Evolutionary conservation across 2,113 vertebrate genomes (phyloP).

Genomic region (Oreotrochilus melanogaster): DNA sequence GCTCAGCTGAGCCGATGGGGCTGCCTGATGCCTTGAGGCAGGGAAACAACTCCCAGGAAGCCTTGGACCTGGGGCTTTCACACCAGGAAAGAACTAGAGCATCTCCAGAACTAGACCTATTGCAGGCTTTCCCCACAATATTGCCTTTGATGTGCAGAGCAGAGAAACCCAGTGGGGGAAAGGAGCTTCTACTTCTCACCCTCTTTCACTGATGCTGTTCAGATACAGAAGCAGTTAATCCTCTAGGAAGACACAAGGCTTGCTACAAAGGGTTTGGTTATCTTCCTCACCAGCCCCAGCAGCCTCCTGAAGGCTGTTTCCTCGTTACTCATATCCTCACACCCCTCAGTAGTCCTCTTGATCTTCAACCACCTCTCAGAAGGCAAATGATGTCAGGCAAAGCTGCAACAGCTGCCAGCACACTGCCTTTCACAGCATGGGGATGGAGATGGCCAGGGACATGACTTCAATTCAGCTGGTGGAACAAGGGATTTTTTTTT

Average conservation of each 20-base stretch:
- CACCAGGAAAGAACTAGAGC: background rate
- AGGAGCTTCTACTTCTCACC: background rate
- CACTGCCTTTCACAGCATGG: fast-evolving
- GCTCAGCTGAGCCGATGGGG: fast-evolving
- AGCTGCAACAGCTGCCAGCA: background rate
- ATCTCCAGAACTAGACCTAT: background rate
- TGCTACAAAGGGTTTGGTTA: background rate
- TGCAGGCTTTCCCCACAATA: fast-evolving
- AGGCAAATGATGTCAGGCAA: background rate
- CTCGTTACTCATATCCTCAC: background rate
- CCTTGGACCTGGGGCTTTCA: background rate
- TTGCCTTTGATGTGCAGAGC: background rate
- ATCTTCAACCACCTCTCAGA: background rate
- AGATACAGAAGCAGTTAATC: background rate
- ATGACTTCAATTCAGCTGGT: background rate
- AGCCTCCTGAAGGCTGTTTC: background rate
- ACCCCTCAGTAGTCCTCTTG: background rate
- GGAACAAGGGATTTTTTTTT: background rate
- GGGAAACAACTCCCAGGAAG: background rate
- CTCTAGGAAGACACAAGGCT: fast-evolving
- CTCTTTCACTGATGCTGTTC: background rate
- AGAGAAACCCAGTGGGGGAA: background rate
- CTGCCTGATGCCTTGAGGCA: background rate
- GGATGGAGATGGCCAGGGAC: background rate
- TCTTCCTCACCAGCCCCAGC: background rate